A percentile compares a stretch with the other conserved stretches of the same genome.
These are phyloP conservation scores for Limosa lapponica DNA, from an alignment of 2,797 vertebrate species.

Conservation along the genomic window DNA sequence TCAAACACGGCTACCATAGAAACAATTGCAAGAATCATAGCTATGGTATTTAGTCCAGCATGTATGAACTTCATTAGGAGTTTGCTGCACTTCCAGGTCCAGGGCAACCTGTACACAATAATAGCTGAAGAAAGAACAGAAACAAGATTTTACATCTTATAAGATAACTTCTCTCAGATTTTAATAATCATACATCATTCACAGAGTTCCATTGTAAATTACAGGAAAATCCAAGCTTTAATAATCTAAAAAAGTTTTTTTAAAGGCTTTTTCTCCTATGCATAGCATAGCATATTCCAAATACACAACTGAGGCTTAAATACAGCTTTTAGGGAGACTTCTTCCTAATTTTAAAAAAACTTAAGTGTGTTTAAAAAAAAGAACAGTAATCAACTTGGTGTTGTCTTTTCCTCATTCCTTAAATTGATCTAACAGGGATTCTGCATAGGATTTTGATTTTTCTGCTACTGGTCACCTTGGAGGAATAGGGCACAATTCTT, in stretches of 20 bases:
- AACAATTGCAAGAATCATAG: conserved; percentile 84
- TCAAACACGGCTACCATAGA: conserved; percentile 92
- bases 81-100: conserved; percentile 95
- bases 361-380: not conserved
- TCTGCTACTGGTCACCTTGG: not conserved
- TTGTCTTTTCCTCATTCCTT: not conserved
- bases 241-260: not conserved
- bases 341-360: not conserved
- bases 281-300: not conserved
- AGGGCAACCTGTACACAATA: conserved; percentile 94
- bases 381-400: not conserved
- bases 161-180: not conserved
- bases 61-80: conserved; percentile 92
- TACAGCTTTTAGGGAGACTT: not conserved
- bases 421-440: not conserved
- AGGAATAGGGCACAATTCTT: not conserved
- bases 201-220: not conserved
- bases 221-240: not conserved
- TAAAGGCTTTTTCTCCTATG: not conserved
- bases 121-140: conserved; percentile 83
- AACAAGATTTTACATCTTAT: not conserved
- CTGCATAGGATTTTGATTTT: not conserved
- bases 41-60: conserved; percentile 83
- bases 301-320: not conserved
- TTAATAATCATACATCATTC: not conserved